Percentiles rank a stretch among this genome's conserved stretches.
These are phyloP conservation scores for Hyposoter dolosus DNA, from an alignment of 2,888 invertebrate genomes.

Conservation along the genomic window DNA sequence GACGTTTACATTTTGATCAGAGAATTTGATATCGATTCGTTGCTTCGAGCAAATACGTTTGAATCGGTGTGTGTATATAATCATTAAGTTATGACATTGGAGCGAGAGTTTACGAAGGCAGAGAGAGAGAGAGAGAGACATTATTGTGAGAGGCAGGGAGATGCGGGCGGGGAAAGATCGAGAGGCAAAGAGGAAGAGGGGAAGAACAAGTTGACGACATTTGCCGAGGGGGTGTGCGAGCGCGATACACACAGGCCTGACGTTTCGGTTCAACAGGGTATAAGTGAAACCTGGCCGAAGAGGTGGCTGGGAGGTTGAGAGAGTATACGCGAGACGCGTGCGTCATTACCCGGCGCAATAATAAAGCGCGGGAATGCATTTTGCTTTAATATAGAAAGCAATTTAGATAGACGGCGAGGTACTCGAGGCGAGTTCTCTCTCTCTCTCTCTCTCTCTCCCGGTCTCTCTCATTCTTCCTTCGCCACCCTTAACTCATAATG, in stretches of 20 bases:
- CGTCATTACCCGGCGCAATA: conserved; percentile 73
- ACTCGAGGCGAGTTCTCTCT: conserved; percentile 22
- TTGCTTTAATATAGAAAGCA: conserved; percentile 78
- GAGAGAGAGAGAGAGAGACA: neutral
- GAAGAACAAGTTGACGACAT: conserved; percentile 53
- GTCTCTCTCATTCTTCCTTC: neutral
- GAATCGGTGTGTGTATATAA: neutral
- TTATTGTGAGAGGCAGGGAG: conserved; percentile 5
- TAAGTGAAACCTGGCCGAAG: conserved; percentile 33
- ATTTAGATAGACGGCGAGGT: conserved; percentile 74
- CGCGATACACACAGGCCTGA: neutral
- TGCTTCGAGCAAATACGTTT: neutral
- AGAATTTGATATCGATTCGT: neutral
- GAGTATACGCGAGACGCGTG: conserved; percentile 35
- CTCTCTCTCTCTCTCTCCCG: neutral
- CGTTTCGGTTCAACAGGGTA: conserved; percentile 40
- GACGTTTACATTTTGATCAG: neutral
- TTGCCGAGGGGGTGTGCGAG: conserved; percentile 28
- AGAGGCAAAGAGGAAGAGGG: conserved; percentile 16
- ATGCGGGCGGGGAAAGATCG: conserved; percentile 13
- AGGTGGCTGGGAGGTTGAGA: neutral
- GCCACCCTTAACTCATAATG: conserved; percentile 54
- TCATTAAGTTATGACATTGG: neutral
- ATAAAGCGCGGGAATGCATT: conserved; percentile 76
- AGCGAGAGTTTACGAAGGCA: conserved; percentile 8